Conservation (phyloP, 2,888 invertebrate genomes). For the Acheta domesticus region DNA sequence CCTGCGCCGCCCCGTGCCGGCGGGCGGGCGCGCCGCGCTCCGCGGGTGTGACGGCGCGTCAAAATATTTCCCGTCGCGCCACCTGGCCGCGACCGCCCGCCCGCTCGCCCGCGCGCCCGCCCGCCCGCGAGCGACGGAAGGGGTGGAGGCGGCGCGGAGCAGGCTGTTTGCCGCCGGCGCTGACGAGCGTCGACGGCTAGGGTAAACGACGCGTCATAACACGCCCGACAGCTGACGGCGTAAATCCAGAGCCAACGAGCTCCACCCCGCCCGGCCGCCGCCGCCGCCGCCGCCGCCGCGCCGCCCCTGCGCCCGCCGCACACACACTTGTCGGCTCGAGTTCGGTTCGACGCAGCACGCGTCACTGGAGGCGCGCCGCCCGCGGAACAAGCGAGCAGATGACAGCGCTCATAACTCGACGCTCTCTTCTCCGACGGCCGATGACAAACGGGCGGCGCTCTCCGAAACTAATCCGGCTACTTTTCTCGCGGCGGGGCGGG, state of each 20-base stretch:
- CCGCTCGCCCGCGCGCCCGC: background rate
- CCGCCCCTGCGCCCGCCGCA: background rate
- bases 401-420: background rate
- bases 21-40: too few relatives aligned
- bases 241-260: conserved; percentile 2
- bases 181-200: background rate
- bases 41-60: too few relatives aligned
- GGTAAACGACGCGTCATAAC: conserved; percentile 9
- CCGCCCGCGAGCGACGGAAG: background rate
- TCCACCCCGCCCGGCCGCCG: background rate
- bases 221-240: background rate
- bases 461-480: too few relatives aligned
- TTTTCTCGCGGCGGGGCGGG: too few relatives aligned
- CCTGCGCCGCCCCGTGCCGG: too few relatives aligned
- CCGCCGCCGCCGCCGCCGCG: background rate
- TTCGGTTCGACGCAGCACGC: background rate
- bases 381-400: background rate
- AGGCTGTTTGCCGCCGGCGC: background rate
- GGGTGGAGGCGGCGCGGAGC: background rate
- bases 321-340: background rate
- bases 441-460: background rate
- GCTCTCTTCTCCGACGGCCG: background rate
- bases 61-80: too few relatives aligned
- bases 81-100: background rate
- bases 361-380: background rate